A percentile compares a stretch with the other conserved stretches of the same genome.
Evolutionary conservation across 2,113 vertebrate genomes (phyloP).

Genomic region (Prietella phreatophila): DNA sequence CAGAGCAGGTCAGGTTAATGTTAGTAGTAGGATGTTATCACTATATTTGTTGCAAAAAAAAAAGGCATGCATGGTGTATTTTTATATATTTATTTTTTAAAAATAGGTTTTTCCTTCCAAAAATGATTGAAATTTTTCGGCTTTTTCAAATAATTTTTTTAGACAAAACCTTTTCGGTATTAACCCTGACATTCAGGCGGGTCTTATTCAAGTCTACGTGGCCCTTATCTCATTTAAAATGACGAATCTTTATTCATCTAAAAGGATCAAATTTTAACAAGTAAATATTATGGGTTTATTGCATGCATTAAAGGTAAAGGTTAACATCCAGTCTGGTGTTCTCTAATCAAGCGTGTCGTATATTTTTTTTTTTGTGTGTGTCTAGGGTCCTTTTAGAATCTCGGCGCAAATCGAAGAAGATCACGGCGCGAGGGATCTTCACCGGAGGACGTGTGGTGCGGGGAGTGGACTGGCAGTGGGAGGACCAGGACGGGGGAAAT

Average conservation of each 20-base stretch:
- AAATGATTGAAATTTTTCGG: not conserved
- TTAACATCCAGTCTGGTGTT: not conserved
- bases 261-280: not conserved
- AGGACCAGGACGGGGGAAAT: constrained; percentile 99
- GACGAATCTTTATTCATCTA: not conserved
- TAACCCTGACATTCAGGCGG: too few relatives aligned
- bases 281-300: not conserved
- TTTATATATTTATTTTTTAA: not conserved
- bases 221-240: not conserved
- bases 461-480: constrained; percentile 99
- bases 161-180: not conserved
- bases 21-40: not conserved
- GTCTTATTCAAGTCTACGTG: not conserved
- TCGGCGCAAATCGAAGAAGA: constrained; percentile 98
- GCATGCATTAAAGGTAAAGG: not conserved
- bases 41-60: not conserved
- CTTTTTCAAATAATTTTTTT: not conserved
- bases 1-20: not conserved
- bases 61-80: not conserved
- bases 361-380: not conserved
- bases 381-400: constrained; percentile 94
- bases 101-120: not conserved
- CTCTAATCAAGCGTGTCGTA: not conserved
- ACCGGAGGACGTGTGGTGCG: constrained; percentile 94
- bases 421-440: constrained; percentile 97